Evolutionary conservation across 2,888 invertebrate genomes (phyloP).

Genomic region (Bugula neritina): DNA sequence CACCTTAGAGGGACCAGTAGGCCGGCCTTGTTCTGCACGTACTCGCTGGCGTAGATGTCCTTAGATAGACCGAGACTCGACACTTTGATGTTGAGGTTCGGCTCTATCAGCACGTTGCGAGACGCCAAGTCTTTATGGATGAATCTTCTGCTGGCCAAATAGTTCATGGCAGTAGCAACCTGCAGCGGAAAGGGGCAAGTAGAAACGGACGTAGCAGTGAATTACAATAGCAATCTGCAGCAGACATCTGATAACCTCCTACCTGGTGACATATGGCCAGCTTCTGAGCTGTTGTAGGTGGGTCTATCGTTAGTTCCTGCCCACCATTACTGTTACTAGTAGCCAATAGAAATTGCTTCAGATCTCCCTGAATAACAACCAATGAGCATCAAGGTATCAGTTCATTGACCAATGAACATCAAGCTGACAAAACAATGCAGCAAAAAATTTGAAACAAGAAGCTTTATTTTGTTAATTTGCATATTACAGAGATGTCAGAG

Average conservation of each 20-base stretch:
- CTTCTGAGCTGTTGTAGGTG: conserved; percentile 57
- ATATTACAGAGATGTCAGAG: too few species aligned
- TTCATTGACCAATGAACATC: too few species aligned
- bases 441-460: too few species aligned
- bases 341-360: conserved; percentile 65
- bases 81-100: conserved; percentile 74
- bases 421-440: too few species aligned
- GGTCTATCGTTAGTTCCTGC: conserved; percentile 58
- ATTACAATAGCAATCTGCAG: too few species aligned
- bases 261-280: conserved; percentile 58
- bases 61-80: conserved; percentile 72
- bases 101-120: conserved; percentile 79
- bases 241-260: neutral
- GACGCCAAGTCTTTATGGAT: conserved; percentile 89
- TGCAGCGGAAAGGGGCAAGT: neutral
- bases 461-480: too few species aligned
- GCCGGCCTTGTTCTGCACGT: conserved; percentile 60
- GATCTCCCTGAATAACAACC: conserved; percentile 66
- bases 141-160: conserved; percentile 67
- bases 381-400: too few species aligned
- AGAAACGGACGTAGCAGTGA: too few species aligned
- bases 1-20: conserved; percentile 79
- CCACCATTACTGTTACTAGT: conserved; percentile 52
- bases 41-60: conserved; percentile 83
- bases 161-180: conserved; percentile 75